A percentile compares a stretch with the other conserved stretches of the same genome.
Evolutionary conservation across 2,797 vertebrate genomes (phyloP).

Genomic region (Leucoraja ocellata): DNA sequence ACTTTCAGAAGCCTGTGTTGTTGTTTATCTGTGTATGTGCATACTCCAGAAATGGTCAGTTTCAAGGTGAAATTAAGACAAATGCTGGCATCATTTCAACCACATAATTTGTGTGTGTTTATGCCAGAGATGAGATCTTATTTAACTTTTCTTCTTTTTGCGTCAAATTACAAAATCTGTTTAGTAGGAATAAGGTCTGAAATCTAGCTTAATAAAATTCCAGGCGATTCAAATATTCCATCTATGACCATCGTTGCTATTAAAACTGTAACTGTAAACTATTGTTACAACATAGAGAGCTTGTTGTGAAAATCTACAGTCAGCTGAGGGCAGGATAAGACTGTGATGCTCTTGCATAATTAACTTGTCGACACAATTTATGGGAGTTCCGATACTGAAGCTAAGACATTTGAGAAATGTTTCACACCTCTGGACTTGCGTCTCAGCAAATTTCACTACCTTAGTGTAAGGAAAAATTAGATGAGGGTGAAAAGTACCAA

Average conservation of each 20-base stretch:
- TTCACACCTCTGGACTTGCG: not conserved
- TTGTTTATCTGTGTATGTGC: no score
- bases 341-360: not conserved
- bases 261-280: not conserved
- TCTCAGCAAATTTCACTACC: not conserved
- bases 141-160: not conserved
- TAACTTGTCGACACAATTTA: not conserved
- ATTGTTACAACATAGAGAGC: not conserved
- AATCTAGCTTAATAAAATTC: not conserved
- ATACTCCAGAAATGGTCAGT: no score
- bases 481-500: not conserved
- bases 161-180: not conserved
- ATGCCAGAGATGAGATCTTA: not conserved
- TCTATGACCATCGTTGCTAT: not conserved
- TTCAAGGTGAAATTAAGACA: no score
- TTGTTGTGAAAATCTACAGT: not conserved
- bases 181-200: not conserved
- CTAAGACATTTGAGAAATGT: not conserved
- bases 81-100: no score
- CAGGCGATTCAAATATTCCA: not conserved
- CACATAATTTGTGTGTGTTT: no score
- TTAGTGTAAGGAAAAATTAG: not conserved
- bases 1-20: no score
- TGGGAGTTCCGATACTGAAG: not conserved
- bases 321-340: not conserved